These are phyloP conservation scores for Sparus aurata DNA, from an alignment of 2,797 vertebrate genomes.

Conservation along the genomic window DNA sequence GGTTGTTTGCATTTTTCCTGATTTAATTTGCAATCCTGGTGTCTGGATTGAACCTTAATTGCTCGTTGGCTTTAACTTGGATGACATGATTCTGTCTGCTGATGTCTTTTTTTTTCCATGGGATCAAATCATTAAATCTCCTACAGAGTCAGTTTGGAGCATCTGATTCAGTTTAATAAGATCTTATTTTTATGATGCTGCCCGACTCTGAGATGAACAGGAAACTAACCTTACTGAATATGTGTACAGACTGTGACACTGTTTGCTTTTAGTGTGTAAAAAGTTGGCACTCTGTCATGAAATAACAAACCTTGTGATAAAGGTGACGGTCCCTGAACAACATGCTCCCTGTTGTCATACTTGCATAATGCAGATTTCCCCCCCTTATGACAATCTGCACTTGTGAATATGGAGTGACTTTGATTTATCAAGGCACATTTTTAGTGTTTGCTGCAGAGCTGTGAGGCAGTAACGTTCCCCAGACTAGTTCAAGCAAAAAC, in stretches of 20 bases:
- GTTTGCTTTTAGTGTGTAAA: slow-evolving; percentile 44
- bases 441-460: slow-evolving; percentile 36
- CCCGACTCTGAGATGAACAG: slow-evolving; percentile 15
- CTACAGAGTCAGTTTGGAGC: neutral
- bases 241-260: slow-evolving; percentile 22
- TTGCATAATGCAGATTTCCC: neutral
- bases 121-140: neutral
- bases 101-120: neutral
- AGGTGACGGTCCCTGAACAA: slow-evolving; percentile 2
- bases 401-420: neutral
- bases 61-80: neutral
- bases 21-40: slow-evolving; percentile 17
- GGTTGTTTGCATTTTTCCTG: slow-evolving; percentile 23
- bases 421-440: slow-evolving; percentile 17
- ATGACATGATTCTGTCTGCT: neutral
- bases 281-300: neutral
- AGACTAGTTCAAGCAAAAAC: slow-evolving; percentile 51
- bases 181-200: slow-evolving; percentile 6
- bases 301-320: slow-evolving; percentile 29
- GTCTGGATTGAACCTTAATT: too few relatives aligned
- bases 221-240: neutral
- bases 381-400: neutral
- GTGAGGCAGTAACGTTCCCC: slow-evolving; percentile 22
- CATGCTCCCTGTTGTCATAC: neutral
- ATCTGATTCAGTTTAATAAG: neutral